phyloP scores from a whole-genome alignment of 2,797 vertebrate species.

The Garrulus glandarius region DNA sequence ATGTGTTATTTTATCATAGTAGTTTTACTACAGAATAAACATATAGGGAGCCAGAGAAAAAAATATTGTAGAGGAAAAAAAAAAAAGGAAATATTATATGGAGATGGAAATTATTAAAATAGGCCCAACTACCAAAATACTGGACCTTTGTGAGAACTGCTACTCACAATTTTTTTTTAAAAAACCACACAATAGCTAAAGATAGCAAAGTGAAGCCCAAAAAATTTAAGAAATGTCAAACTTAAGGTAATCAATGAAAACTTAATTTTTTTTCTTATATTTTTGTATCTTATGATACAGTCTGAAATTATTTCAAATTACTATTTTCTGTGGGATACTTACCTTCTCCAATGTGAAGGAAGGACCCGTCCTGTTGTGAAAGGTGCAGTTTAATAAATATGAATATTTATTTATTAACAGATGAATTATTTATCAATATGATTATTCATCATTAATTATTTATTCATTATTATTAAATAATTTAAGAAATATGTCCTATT shows the following conservation, averaged over 20 bases:
- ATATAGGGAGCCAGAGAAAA: neutral
- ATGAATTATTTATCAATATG: neutral
- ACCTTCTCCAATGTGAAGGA: neutral
- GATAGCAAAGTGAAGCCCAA: neutral
- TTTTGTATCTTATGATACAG: neutral
- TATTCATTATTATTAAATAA: neutral
- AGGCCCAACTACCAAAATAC: neutral
- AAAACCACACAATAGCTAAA: neutral
- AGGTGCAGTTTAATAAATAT: neutral
- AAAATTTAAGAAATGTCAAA: neutral
- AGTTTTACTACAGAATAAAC: neutral
- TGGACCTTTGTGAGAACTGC: neutral
- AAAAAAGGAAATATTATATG: neutral
- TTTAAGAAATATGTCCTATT: neutral
- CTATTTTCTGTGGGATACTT: neutral
- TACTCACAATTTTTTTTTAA: neutral
- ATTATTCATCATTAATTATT: neutral
- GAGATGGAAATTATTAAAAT: neutral
- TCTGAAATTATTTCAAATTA: neutral
- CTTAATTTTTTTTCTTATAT: neutral
- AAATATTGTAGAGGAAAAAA: neutral
- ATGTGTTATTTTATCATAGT: neutral
- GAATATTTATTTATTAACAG: neutral
- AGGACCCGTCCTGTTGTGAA: neutral
- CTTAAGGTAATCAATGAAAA: neutral